These are phyloP conservation scores for Stichopus chloronotus DNA, from an alignment of 35 echinoderm and acorn worm genomes.

Conservation along the genomic window DNA sequence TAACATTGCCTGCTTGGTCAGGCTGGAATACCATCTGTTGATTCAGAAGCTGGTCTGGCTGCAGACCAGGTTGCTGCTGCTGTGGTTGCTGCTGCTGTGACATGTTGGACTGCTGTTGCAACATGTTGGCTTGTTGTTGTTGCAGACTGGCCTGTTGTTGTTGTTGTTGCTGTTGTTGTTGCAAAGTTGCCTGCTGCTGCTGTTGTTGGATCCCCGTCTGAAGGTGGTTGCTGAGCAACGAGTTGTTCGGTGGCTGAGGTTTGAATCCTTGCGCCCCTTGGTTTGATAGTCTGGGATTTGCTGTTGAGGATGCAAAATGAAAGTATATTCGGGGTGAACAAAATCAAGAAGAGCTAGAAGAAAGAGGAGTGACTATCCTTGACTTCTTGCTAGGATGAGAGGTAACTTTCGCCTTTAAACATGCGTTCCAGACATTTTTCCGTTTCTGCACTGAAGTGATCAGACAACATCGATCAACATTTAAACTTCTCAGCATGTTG, in stretches of 20 bases:
- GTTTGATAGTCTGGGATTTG: neutral
- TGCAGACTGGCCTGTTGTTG: slow-evolving; percentile 30
- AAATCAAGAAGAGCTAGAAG: too few species aligned
- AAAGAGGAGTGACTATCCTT: too few species aligned
- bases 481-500: too few species aligned
- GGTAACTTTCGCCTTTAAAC: too few species aligned
- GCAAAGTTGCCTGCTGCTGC: neutral
- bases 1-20: neutral
- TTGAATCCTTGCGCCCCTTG: slow-evolving; percentile 5
- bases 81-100: slow-evolving; percentile 11
- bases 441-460: too few species aligned
- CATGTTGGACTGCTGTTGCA: slow-evolving; percentile 19
- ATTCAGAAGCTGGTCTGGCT: neutral
- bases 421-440: too few species aligned
- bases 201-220: slow-evolving; percentile 14
- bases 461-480: too few species aligned
- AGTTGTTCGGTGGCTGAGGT: slow-evolving; percentile 12
- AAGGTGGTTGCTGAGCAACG: slow-evolving; percentile 6
- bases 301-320: neutral
- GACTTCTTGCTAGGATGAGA: too few species aligned
- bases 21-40: slow-evolving; percentile 13
- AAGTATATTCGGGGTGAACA: neutral
- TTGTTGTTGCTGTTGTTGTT: slow-evolving; percentile 28
- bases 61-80: slow-evolving; percentile 40
- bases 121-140: neutral